phyloP scores from a whole-genome alignment of 1,140 invertebrate genomes.

The Macrostomum lignano region DNA sequence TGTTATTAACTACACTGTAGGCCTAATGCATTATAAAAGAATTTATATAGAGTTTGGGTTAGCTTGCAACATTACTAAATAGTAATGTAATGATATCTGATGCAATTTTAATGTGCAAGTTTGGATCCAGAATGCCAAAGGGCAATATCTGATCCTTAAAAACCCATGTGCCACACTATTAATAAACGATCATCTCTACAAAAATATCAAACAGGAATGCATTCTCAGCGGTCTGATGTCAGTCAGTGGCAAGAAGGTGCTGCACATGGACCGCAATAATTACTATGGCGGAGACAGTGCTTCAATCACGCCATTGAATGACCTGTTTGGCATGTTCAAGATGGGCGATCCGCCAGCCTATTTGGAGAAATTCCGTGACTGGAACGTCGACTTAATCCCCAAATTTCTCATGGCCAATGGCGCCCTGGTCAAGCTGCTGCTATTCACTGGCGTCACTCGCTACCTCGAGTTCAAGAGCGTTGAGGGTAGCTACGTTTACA shows the following conservation, averaged over 20 bases:
- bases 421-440: conserved; percentile 74
- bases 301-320: conserved; percentile 80
- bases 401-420: conserved; percentile 99
- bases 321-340: conserved; percentile 6
- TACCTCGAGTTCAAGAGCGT: conserved; percentile 97
- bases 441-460: conserved; percentile 90
- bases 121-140: too few relatives aligned
- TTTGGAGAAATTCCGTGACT: conserved; percentile 39
- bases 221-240: conserved; percentile 95
- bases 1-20: too few relatives aligned
- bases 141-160: too few relatives aligned
- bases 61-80: too few relatives aligned
- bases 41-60: too few relatives aligned
- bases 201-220: too few relatives aligned
- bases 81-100: too few relatives aligned
- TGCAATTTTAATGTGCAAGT: too few relatives aligned
- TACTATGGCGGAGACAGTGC: conserved; percentile 98
- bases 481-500: conserved; percentile 96
- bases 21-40: too few relatives aligned
- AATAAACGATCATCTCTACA: too few relatives aligned
- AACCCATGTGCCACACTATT: too few relatives aligned
- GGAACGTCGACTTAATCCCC: conserved; percentile 97
- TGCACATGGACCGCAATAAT: conserved; percentile 97
- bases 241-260: conserved; percentile 85
- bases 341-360: conserved; percentile 1